These are phyloP conservation scores for Macropodus opercularis DNA, from an alignment of 2,797 vertebrate species.

Conservation along the genomic window DNA sequence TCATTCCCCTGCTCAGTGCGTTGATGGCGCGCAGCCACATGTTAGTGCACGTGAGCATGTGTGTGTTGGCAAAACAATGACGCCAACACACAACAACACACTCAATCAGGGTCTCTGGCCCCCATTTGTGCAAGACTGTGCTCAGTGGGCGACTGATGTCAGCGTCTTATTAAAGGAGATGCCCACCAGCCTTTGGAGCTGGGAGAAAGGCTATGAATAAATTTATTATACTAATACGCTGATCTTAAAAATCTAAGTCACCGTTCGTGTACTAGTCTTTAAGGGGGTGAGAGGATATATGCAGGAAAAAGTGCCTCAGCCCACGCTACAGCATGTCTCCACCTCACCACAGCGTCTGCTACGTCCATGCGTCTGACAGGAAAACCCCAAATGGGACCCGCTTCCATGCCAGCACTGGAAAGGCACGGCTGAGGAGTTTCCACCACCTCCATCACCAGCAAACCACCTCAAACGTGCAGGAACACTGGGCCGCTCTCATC, in stretches of 20 bases:
- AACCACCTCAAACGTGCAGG: constrained; percentile 65
- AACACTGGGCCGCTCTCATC: constrained; percentile 40
- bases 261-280: constrained; percentile 59
- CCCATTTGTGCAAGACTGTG: constrained; percentile 62
- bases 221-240: constrained; percentile 76
- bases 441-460: constrained; percentile 54
- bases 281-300: constrained; percentile 24
- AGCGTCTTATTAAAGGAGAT: constrained; percentile 74
- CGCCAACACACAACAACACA: constrained; percentile 9
- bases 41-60: constrained; percentile 16
- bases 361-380: constrained; percentile 22
- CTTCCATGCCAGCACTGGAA: constrained; percentile 41
- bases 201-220: constrained; percentile 77
- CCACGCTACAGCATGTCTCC: constrained; percentile 11
- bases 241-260: constrained; percentile 76
- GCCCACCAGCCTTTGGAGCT: constrained; percentile 40
- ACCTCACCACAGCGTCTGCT: constrained; percentile 16
- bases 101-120: constrained; percentile 46
- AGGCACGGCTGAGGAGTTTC: constrained; percentile 44
- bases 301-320: constrained; percentile 26
- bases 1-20: constrained; percentile 31
- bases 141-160: constrained; percentile 72
- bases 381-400: constrained; percentile 34
- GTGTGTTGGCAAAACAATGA: constrained; percentile 10
- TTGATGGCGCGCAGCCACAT: constrained; percentile 49